A percentile compares a stretch with the other conserved stretches of the same genome.
phyloP scores from a whole-genome alignment of 1,140 invertebrate genomes.

The Cydia fagiglandana region DNA sequence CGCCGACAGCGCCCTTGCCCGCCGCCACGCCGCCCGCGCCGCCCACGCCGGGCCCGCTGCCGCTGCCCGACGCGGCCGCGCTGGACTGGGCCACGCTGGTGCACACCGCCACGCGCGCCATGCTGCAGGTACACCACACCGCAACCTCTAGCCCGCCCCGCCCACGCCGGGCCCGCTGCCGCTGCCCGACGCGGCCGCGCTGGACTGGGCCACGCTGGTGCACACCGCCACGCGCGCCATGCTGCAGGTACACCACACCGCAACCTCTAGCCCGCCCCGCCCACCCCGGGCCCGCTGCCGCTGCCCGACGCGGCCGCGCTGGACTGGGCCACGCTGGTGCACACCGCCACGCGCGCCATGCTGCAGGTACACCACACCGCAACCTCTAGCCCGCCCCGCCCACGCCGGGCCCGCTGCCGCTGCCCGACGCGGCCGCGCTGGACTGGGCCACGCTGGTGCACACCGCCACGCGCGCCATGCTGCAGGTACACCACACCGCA shows the following conservation, averaged over 20 bases:
- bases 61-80: conserved; percentile 81
- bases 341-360: conserved; percentile 87
- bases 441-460: conserved; percentile 90
- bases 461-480: conserved; percentile 86
- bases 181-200: conserved; percentile 76
- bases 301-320: conserved; percentile 82
- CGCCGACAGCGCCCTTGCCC: conserved; percentile 81
- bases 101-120: conserved; percentile 86
- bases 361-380: conserved; percentile 77
- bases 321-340: conserved; percentile 89
- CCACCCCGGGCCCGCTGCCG: conserved; percentile 56
- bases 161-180: conserved; percentile 70
- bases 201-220: conserved; percentile 81
- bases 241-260: too few relatives aligned
- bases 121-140: conserved; percentile 81
- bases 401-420: conserved; percentile 64
- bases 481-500: conserved; percentile 79
- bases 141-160: too few relatives aligned
- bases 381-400: background rate
- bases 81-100: conserved; percentile 89
- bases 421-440: conserved; percentile 81
- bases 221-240: background rate
- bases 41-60: conserved; percentile 48
- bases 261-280: too few relatives aligned
- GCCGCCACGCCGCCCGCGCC: conserved; percentile 80